Percentiles rank a stretch among this genome's conserved stretches.
Conservation (phyloP, 2,888 invertebrate species). For the Machimus atricapillus region DNA sequence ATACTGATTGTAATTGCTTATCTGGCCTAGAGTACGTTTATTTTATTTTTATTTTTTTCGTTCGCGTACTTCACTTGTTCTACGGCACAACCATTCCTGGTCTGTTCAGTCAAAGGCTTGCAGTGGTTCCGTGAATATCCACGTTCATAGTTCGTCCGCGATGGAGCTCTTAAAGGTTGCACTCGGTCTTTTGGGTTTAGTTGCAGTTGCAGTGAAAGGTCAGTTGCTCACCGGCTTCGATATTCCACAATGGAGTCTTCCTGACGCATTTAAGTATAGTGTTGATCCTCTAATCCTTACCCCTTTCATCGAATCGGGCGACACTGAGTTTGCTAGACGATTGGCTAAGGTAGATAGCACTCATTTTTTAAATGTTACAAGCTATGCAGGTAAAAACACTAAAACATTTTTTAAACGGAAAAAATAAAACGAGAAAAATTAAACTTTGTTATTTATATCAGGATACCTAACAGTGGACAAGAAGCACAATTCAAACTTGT, state of each 20-base stretch:
- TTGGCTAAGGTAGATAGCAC: conserved; percentile 56
- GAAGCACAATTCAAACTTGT: conserved; percentile 75
- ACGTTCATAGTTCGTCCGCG: background rate
- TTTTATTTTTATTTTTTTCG: background rate
- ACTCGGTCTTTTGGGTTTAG: background rate
- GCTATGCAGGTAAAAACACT: conserved; percentile 61
- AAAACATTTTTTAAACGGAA: background rate
- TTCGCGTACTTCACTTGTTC: conserved; percentile 27
- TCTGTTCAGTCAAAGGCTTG: conserved; percentile 41
- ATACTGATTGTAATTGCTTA: background rate
- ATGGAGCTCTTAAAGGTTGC: background rate
- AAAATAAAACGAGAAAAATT: background rate
- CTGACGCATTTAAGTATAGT: background rate
- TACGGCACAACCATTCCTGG: background rate
- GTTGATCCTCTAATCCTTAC: conserved; percentile 58
- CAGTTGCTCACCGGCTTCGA: conserved; percentile 49
- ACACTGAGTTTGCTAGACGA: conserved; percentile 48
- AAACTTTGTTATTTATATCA: background rate
- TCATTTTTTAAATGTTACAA: conserved; percentile 59
- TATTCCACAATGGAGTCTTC: conserved; percentile 44
- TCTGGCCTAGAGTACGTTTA: conserved; percentile 26
- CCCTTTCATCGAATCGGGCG: conserved; percentile 57
- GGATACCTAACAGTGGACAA: conserved; percentile 76
- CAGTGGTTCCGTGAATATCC: conserved; percentile 36
- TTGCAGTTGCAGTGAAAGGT: background rate